These are phyloP conservation scores for Lutraria rhynchaena DNA, from an alignment of 1,140 invertebrate species.

Conservation along the genomic window DNA sequence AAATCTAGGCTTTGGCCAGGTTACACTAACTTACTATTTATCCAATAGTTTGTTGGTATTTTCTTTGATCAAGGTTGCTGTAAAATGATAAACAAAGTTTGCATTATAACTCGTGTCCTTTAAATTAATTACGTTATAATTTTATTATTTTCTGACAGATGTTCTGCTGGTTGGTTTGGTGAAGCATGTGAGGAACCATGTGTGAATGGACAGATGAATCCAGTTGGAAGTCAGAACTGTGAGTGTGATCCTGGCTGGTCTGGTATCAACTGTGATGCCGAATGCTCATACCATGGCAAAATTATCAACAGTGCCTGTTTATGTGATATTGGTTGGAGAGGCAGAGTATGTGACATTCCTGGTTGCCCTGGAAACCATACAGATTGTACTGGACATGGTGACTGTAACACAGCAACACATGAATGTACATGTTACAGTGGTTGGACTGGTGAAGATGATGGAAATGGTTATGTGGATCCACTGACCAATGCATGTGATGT, in stretches of 20 bases:
- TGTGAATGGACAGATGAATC: slow-evolving; percentile 67
- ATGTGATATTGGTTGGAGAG: slow-evolving; percentile 73
- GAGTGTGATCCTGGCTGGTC: slow-evolving; percentile 72
- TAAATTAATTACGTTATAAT: no score
- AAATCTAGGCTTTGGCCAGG: no score
- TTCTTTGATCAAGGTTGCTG: no score
- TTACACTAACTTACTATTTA: no score
- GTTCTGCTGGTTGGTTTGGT: slow-evolving; percentile 62
- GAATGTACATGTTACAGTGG: slow-evolving; percentile 72
- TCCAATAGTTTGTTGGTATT: no score
- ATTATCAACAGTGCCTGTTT: slow-evolving; percentile 63
- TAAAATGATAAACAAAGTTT: no score
- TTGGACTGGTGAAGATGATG: slow-evolving; percentile 69
- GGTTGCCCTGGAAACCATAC: slow-evolving; percentile 71
- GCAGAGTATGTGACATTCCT: slow-evolving; percentile 70
- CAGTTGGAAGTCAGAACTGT: slow-evolving; percentile 69
- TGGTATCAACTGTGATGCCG: slow-evolving; percentile 72
- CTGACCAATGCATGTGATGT: slow-evolving; percentile 58
- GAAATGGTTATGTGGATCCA: slow-evolving; percentile 33
- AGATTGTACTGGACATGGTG: slow-evolving; percentile 72
- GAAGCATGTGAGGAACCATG: slow-evolving; percentile 68
- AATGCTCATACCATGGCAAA: slow-evolving; percentile 71
- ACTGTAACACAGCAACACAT: slow-evolving; percentile 71
- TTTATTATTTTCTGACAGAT: no score
- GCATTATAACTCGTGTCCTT: no score